Evolutionary conservation across 92 coral and sea anemone genomes (phyloP).

Genomic region (Epizoanthus ramosus): DNA sequence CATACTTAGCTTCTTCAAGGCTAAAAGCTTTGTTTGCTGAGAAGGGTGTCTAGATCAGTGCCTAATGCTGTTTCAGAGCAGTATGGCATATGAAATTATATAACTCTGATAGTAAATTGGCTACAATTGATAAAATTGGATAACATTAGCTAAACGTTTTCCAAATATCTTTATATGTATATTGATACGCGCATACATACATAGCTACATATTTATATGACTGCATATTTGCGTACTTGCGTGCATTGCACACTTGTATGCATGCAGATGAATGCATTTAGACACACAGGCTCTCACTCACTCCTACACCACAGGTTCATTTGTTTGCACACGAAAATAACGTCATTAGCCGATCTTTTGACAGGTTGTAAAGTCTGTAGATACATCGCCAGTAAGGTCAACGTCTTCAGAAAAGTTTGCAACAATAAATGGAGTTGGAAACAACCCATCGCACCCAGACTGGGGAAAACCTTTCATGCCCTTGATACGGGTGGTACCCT

Average conservation of each 20-base stretch:
- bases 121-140: too few species aligned
- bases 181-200: too few species aligned
- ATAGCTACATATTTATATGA: neutral
- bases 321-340: neutral
- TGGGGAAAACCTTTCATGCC: constrained; percentile 94
- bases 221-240: too few species aligned
- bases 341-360: neutral
- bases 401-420: constrained; percentile 68
- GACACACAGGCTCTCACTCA: neutral
- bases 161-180: too few species aligned
- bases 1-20: neutral
- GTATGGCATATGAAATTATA: too few species aligned
- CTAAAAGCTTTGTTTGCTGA: too few species aligned
- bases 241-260: too few species aligned
- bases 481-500: constrained; percentile 67
- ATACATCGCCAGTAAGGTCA: constrained; percentile 16
- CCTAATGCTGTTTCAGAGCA: too few species aligned
- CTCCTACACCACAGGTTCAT: neutral
- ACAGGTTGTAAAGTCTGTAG: constrained; percentile 49
- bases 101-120: too few species aligned
- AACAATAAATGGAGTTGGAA: constrained; percentile 77
- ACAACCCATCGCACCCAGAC: constrained; percentile 82
- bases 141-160: too few species aligned
- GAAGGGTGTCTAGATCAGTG: too few species aligned
- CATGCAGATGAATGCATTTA: neutral